phyloP scores from a whole-genome alignment of 2,888 invertebrate species.

The Horisme vitalbata region DNA sequence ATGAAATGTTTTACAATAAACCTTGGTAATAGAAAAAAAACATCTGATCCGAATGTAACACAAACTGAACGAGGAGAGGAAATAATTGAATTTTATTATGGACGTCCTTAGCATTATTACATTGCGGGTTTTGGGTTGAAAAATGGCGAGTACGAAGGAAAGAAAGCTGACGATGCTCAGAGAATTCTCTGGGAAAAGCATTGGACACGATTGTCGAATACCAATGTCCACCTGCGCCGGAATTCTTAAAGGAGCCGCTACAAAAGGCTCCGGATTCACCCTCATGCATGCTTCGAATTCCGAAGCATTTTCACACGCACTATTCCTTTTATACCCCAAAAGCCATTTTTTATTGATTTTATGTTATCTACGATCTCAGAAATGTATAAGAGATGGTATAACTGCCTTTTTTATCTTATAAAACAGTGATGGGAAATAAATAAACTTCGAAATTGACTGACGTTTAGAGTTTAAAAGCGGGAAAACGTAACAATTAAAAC shows the following conservation, averaged over 20 bases:
- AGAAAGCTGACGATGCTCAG: constrained; percentile 45
- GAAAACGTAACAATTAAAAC: constrained; percentile 30
- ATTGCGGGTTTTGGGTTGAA: constrained; percentile 47
- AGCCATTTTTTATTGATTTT: constrained; percentile 29
- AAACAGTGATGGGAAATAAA: constrained; percentile 2
- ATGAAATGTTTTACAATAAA: constrained; percentile 43
- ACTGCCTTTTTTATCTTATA: background rate
- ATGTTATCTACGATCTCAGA: constrained; percentile 23
- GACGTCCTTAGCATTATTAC: constrained; percentile 52
- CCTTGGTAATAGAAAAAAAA: constrained; percentile 41
- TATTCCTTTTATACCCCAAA: constrained; percentile 30
- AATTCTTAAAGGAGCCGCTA: constrained; percentile 44
- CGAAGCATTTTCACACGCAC: constrained; percentile 31
- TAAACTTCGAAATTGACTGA: constrained; percentile 19
- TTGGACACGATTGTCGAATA: constrained; percentile 48
- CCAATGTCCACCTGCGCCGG: constrained; percentile 53
- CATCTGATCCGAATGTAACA: constrained; percentile 42
- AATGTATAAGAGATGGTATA: constrained; percentile 20
- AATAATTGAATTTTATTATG: constrained; percentile 60
- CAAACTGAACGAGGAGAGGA: constrained; percentile 42
- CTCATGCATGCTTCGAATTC: constrained; percentile 40
- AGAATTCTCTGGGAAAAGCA: constrained; percentile 44
- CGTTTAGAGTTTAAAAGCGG: constrained; percentile 12
- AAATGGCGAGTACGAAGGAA: constrained; percentile 42
- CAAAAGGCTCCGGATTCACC: constrained; percentile 42